Percentiles rank a stretch among this genome's conserved stretches.
phyloP scores from a whole-genome alignment of 1,140 invertebrate species.

The Pomacea maculata region DNA sequence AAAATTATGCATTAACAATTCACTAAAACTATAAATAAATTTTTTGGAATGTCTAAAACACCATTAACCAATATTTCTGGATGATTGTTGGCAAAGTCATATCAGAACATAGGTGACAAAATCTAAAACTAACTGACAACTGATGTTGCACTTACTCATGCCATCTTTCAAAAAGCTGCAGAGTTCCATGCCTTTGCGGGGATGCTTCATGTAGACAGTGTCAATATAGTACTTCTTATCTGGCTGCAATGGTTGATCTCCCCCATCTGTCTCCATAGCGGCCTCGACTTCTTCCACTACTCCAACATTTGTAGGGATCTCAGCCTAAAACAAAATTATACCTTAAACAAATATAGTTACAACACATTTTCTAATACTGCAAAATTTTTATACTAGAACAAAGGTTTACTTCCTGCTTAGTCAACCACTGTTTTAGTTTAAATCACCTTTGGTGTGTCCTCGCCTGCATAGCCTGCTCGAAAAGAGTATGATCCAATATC shows the following conservation, averaged over 20 bases:
- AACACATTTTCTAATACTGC: not conserved
- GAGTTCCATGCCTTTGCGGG: constrained; percentile 84
- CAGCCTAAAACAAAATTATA: constrained; percentile 69
- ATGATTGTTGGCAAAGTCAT: too few species aligned
- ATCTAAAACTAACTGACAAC: not conserved
- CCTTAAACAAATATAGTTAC: not conserved
- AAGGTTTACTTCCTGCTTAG: not conserved
- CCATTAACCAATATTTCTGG: too few species aligned
- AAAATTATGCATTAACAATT: too few species aligned
- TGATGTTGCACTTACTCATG: constrained; percentile 71
- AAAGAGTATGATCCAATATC: constrained; percentile 93
- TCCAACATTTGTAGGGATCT: constrained; percentile 86
- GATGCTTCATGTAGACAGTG: constrained; percentile 85
- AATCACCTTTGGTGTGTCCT: constrained; percentile 81
- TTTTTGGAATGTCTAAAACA: too few species aligned
- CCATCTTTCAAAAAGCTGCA: constrained; percentile 91
- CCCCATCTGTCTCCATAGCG: constrained; percentile 68
- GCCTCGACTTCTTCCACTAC: constrained; percentile 64
- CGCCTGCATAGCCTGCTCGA: constrained; percentile 86
- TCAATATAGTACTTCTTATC: constrained; percentile 85
- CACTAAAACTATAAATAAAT: too few species aligned
- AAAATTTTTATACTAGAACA: not conserved
- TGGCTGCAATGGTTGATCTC: constrained; percentile 47
- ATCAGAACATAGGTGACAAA: not conserved
- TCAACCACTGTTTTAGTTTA: not conserved